Evolutionary conservation across 1,140 invertebrate species (phyloP), one percentile per base, ranked within the genome.

Genomic region (Parapsyche elsis): DNA sequence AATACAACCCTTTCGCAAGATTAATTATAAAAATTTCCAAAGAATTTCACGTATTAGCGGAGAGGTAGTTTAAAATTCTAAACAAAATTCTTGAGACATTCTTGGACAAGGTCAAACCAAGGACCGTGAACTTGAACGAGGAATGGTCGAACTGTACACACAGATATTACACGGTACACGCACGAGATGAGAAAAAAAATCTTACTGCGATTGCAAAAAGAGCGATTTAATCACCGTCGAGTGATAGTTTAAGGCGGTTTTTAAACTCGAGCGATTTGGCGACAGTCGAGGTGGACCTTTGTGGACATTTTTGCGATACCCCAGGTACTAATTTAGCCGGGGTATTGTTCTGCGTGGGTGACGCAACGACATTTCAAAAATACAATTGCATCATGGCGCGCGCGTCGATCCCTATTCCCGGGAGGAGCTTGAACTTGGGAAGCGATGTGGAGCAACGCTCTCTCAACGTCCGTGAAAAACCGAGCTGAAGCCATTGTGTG

Each of bases 401-500:
- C 45, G 45, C 5, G 5, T 46, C 49, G 12, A 38, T 14, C 24
- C 12, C 64, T 67, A 26, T 26, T 67, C 23, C 64, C 64, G 23
- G 64, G 64, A 67, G 64, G 64, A 67, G 64, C 24, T 67, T 67
- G 64, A 67, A 67, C 64, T 67, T 67, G 64, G 64, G 57, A 61
- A 19, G 64, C 64, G 24, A 53, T 53, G 16, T 53, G 49, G 49
- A 53, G 49, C 49, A 53, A 14, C 10, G 49, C 2, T 53, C 49
- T 12, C 12, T 16, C 12, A 12, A 53, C 49, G 49, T 53, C 49
- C 49, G 49, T 53, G 49, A 53, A 53, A 53, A 38, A 12, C 16
- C 49, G 49, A 53, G 49, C 49, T 16, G 2, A 46, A 12, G 49
- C 49, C 30, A 38, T 38, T 38, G 30, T 38, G 30, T 38, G 30